phyloP scores from a whole-genome alignment of 1,140 invertebrate genomes.

The Acyrthosiphon pisum region DNA sequence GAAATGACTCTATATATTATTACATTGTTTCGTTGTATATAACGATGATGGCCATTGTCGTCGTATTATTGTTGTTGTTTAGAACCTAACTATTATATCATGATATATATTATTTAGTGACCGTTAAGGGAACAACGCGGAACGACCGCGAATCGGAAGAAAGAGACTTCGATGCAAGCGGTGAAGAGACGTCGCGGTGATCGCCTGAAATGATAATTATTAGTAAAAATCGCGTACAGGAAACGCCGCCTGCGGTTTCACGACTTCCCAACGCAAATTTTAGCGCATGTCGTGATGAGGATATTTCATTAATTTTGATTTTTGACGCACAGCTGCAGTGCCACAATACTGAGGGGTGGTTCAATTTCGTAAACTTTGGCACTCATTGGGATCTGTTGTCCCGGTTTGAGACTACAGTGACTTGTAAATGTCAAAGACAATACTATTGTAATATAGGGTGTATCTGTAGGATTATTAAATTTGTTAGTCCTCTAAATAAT shows the following conservation, averaged over 20 bases:
- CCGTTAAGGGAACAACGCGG: background rate
- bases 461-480: background rate
- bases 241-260: background rate
- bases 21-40: background rate
- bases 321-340: background rate
- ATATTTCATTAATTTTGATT: too few species aligned
- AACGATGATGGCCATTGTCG: background rate
- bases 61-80: background rate
- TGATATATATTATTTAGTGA: background rate
- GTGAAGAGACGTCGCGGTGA: background rate
- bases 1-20: constrained; percentile 6
- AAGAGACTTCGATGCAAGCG: background rate
- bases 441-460: background rate
- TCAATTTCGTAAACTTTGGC: background rate
- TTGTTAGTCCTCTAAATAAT: background rate
- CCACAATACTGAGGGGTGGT: background rate
- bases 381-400: background rate
- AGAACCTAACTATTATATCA: background rate
- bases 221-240: background rate
- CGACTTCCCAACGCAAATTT: background rate
- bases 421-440: background rate
- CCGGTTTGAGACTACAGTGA: background rate
- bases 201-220: background rate
- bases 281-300: background rate
- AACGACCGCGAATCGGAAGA: background rate